Evolutionary conservation across 2,797 vertebrate genomes (phyloP).

Genomic region (Falco peregrinus): DNA sequence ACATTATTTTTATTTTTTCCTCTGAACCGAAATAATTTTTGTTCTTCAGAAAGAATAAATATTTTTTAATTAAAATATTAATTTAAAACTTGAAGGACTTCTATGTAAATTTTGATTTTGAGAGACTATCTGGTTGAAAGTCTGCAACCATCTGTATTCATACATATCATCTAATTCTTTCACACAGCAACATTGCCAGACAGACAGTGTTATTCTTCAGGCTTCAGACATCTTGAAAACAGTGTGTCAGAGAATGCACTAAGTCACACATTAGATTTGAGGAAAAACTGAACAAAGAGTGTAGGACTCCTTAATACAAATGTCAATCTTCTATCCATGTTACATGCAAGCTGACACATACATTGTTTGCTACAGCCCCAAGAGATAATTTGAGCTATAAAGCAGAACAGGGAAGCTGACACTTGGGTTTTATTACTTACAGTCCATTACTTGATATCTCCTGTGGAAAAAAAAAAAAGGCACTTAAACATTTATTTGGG

Average conservation of each 20-base stretch:
- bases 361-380: not conserved
- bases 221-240: not conserved
- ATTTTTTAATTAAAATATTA: not conserved
- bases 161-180: not conserved
- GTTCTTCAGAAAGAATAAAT: too few species aligned
- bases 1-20: not conserved
- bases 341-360: not conserved
- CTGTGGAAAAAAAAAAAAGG: not conserved
- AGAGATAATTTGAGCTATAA: not conserved
- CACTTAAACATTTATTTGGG: not conserved
- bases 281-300: not conserved
- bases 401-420: not conserved
- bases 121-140: not conserved
- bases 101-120: not conserved
- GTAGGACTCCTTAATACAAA: not conserved
- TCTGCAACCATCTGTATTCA: not conserved
- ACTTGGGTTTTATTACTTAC: not conserved
- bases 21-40: too few species aligned
- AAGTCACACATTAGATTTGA: not conserved
- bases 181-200: not conserved
- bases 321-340: not conserved
- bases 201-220: not conserved
- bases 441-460: not conserved
- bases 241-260: not conserved
- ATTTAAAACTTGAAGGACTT: not conserved